phyloP scores from a whole-genome alignment of 1,140 invertebrate genomes.

The Scaptomyza hsui region DNA sequence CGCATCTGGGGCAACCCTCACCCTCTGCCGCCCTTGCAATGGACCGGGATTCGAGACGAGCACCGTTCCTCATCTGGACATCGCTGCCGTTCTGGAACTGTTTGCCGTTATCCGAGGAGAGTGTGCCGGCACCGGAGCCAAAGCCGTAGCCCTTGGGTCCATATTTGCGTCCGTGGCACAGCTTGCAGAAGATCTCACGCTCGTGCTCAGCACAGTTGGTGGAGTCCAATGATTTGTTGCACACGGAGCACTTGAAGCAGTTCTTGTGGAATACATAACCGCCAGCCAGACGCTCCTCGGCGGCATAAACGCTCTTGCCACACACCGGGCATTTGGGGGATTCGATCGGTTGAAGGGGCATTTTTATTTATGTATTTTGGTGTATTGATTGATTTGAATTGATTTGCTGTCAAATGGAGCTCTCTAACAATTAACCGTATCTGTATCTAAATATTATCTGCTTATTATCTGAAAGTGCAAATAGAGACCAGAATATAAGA shows the following conservation, averaged over 20 bases:
- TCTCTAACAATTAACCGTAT: constrained; percentile 54
- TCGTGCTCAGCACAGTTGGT: constrained; percentile 99
- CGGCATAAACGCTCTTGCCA: constrained; percentile 98
- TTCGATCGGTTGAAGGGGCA: constrained; percentile 98
- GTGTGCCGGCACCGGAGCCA: constrained; percentile 97
- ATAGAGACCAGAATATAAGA: constrained; percentile 55
- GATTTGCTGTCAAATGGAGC: constrained; percentile 39
- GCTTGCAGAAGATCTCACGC: constrained; percentile 97
- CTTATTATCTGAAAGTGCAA: constrained; percentile 77
- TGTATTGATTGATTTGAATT: constrained; percentile 29
- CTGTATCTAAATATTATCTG: constrained; percentile 54
- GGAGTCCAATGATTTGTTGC: constrained; percentile 98
- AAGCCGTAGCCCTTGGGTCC: constrained; percentile 99
- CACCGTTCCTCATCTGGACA: constrained; percentile 66
- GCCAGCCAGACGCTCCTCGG: constrained; percentile 98
- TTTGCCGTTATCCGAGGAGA: constrained; percentile 97
- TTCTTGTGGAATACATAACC: constrained; percentile 99
- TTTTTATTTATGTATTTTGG: constrained; percentile 85
- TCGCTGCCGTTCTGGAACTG: constrained; percentile 88
- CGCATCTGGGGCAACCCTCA: constrained; percentile 95
- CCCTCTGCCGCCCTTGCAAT: constrained; percentile 94
- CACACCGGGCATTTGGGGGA: constrained; percentile 99
- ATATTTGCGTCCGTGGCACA: constrained; percentile 98
- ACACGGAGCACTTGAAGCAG: constrained; percentile 99
- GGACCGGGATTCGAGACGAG: constrained; percentile 87